Evolutionary conservation across 1,140 invertebrate genomes (phyloP).

Genomic region (Ptiloglossa arizonensis): DNA sequence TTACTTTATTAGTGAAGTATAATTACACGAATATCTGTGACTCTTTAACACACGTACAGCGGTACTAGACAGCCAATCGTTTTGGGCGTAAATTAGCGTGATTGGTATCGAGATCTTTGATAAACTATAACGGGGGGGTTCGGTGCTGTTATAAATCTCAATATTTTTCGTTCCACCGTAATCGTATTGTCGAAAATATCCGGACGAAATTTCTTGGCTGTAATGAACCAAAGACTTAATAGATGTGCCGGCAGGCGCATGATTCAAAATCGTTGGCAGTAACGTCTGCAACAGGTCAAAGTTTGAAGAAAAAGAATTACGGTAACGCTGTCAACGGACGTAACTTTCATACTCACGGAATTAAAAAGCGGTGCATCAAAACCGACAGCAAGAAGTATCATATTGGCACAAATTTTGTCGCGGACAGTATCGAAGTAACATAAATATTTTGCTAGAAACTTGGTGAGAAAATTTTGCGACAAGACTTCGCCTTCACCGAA

Average conservation of each 20-base stretch:
- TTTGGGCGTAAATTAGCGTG: conserved; percentile 86
- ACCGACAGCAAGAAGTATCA: conserved; percentile 40
- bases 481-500: conserved; percentile 83
- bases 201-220: conserved; percentile 84
- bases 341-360: conserved; percentile 40
- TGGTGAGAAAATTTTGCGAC: conserved; percentile 84
- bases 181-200: conserved; percentile 86
- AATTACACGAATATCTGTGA: too few relatives aligned
- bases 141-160: conserved; percentile 82
- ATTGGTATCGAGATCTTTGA: conserved; percentile 86
- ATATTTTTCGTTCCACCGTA: conserved; percentile 84
- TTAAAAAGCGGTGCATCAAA: conserved; percentile 62
- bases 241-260: conserved; percentile 90
- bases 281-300: conserved; percentile 79
- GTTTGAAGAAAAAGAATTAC: too few relatives aligned
- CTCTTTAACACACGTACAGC: conserved; percentile 72
- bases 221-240: conserved; percentile 89
- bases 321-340: too few relatives aligned
- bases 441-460: conserved; percentile 84
- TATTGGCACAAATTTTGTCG: conserved; percentile 86
- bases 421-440: conserved; percentile 84
- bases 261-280: conserved; percentile 87
- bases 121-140: conserved; percentile 87
- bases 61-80: conserved; percentile 88
- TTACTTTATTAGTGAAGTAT: background rate